phyloP scores from a whole-genome alignment of 2,113 vertebrate species.

The Rhea americana region DNA sequence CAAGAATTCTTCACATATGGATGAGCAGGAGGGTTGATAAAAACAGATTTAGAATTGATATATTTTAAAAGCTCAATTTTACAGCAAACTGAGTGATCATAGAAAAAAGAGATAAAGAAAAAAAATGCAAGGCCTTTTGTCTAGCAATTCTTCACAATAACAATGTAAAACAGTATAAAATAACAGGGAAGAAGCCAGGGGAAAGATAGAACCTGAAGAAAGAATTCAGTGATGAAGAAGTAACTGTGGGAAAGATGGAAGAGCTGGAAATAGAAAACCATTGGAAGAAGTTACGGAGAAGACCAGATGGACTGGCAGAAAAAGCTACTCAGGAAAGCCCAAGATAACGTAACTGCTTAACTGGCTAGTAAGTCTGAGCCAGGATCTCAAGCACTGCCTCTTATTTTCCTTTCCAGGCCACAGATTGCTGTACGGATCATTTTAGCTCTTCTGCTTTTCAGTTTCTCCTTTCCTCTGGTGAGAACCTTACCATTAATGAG shows the following conservation, averaged over 20 bases:
- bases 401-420: background rate
- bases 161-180: too few relatives aligned
- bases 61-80: background rate
- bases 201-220: background rate
- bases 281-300: background rate
- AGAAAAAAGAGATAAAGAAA: background rate
- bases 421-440: background rate
- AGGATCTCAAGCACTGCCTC: background rate
- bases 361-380: background rate
- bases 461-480: background rate
- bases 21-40: background rate
- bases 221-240: background rate
- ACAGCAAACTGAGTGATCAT: background rate
- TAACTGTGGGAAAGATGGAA: background rate
- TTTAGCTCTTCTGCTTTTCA: background rate
- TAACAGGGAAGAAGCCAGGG: background rate
- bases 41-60: background rate
- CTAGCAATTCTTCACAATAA: background rate
- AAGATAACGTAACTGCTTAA: background rate
- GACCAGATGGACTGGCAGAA: conserved; percentile 32
- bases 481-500: background rate
- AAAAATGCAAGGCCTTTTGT: background rate
- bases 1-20: background rate
- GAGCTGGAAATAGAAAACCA: background rate
- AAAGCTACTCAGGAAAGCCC: background rate